Base-by-base conservation (phyloP, 2,113 vertebrate genomes). In the Pachypanchax playfairii region DNA sequence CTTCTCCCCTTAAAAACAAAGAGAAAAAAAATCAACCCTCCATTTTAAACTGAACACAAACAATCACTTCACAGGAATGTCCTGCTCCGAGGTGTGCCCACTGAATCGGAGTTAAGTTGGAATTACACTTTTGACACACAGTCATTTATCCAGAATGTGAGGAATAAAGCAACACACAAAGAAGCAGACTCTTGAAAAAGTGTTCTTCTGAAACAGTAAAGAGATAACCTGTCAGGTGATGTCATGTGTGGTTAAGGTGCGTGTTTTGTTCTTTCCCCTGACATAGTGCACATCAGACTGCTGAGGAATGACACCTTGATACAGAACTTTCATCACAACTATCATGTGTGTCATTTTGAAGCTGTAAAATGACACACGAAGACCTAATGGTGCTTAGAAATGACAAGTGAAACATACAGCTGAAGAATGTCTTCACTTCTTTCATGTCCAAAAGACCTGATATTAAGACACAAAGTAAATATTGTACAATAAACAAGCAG, bases 1-100 rank as follows among this genome's bases (percentile, higher is more conserved):
- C 50, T 89, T 77, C 38, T 97, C 93, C 58, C 95, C 96, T 99
- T 75, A 56, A 56, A 10, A 75, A 87, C 62, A 51, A 2, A 17
- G 54, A 13, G 56, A 8, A 39, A 1, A 50, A 54, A 60, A 1
- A 39, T 21, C 1, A 25, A 1, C 0, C 9, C 11, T 42, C 4
- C 8, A 15, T 33, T 56, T 24, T 22, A 59, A 4, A 5, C 1
- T 25, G 29, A 18, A 49, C 14, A 75, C 20, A 29, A 9, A 17
- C 3, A 21, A 9, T 5, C 21, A n/a, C 9, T 35, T 28, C 41
- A 35, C 13, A 12, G 4, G 38, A 62, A n/a, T 20, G 36, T 24
- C 15, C 18, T 10, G 31, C 4, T 15, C 21, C 14, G 13, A 51
- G 47, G 26, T 10, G 1, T 42, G 9, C 1, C 28, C 46, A 53